These are phyloP conservation scores for Steromphala cineraria DNA, from an alignment of 2,888 invertebrate genomes.

Conservation along the genomic window DNA sequence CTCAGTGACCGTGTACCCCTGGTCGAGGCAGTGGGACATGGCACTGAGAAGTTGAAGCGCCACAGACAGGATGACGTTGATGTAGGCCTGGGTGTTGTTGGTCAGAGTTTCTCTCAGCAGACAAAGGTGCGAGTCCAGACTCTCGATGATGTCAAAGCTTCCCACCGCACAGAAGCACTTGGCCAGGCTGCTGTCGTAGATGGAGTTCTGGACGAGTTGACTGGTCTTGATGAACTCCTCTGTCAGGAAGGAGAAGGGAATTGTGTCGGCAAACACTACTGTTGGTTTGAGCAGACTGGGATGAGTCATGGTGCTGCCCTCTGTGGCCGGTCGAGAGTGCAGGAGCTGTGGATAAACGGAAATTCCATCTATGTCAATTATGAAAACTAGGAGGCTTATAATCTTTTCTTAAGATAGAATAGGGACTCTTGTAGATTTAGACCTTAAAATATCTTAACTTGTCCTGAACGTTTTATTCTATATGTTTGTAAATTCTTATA, in stretches of 20 bases:
- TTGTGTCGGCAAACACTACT: conserved; percentile 62
- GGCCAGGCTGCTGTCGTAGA: conserved; percentile 55
- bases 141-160: conserved; percentile 61
- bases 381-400: no score
- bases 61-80: conserved; percentile 54
- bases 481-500: no score
- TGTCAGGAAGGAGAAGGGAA: conserved; percentile 64
- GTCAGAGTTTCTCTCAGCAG: conserved; percentile 49
- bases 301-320: conserved; percentile 56
- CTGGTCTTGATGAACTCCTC: conserved; percentile 66
- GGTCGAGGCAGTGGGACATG: conserved; percentile 67
- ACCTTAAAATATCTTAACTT: no score
- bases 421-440: no score
- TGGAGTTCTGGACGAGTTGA: conserved; percentile 60
- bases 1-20: conserved; percentile 61
- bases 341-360: conserved; percentile 53
- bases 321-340: conserved; percentile 58
- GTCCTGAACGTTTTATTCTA: no score
- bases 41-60: conserved; percentile 64
- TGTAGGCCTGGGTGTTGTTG: conserved; percentile 51
- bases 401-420: no score
- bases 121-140: conserved; percentile 54
- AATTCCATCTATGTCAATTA: no score
- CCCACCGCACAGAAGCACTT: conserved; percentile 64
- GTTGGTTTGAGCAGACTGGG: conserved; percentile 61